Conservation (phyloP, 2,797 vertebrate genomes). For the Trachurus trachurus region DNA sequence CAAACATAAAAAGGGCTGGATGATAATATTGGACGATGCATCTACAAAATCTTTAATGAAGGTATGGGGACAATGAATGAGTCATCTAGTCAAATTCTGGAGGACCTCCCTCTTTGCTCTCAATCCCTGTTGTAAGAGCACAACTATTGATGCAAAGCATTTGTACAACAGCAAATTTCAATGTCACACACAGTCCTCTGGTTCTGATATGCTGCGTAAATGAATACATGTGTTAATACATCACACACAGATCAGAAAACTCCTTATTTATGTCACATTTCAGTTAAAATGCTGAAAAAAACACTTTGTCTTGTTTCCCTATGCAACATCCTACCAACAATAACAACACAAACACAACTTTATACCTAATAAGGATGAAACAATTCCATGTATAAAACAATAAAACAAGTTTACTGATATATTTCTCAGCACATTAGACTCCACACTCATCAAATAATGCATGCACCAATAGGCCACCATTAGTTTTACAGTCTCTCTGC, state of each 20-base stretch:
- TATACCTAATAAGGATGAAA: background rate
- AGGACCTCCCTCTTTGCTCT: background rate
- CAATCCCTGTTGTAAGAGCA: background rate
- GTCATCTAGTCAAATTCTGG: background rate
- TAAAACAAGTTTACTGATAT: background rate
- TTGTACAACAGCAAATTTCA: background rate
- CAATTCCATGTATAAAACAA: background rate
- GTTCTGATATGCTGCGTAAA: background rate
- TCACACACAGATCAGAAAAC: background rate
- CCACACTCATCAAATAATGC: background rate
- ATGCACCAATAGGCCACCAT: background rate
- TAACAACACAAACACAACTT: background rate
- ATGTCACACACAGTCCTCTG: background rate
- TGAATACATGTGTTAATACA: background rate
- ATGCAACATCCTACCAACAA: background rate
- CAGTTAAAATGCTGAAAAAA: background rate
- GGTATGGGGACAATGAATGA: background rate
- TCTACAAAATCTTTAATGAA: background rate
- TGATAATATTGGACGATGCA: background rate
- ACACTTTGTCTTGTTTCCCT: background rate
- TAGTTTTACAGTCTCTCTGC: background rate
- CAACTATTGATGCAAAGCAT: background rate
- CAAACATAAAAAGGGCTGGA: background rate
- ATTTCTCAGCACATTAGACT: background rate
- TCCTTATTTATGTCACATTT: background rate